phyloP scores from a whole-genome alignment of 2,113 vertebrate species.

The Cinclus cinclus region DNA sequence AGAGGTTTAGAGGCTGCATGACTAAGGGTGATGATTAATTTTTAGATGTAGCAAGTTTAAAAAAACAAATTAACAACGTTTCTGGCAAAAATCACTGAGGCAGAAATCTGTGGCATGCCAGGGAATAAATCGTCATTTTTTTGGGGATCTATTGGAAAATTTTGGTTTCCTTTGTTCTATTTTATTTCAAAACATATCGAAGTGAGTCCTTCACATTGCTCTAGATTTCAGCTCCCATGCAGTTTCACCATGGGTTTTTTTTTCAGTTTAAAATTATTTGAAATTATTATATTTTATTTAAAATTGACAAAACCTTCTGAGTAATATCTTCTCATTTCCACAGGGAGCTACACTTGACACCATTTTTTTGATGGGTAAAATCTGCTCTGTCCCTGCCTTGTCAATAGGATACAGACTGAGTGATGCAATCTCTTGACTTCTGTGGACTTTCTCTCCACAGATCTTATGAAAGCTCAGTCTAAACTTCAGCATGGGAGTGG shows the following conservation, averaged over 20 bases:
- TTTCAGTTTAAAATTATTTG: not conserved
- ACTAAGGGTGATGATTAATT: not conserved
- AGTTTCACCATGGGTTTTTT: fast-evolving
- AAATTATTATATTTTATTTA: no score
- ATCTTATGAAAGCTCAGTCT: not conserved
- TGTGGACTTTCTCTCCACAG: not conserved
- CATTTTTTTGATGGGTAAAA: not conserved
- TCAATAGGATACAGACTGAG: not conserved
- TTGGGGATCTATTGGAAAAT: not conserved
- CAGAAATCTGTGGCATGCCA: not conserved
- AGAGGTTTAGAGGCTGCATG: not conserved
- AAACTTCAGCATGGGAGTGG: not conserved
- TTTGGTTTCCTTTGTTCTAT: not conserved
- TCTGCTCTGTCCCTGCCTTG: not conserved
- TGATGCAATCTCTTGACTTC: not conserved
- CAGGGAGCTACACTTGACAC: not conserved
- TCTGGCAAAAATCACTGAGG: not conserved
- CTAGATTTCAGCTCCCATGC: not conserved
- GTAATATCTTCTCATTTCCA: not conserved
- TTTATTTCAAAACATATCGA: not conserved
- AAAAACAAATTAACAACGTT: not conserved
- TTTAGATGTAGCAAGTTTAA: not conserved
- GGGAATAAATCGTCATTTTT: not conserved
- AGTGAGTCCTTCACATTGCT: not conserved
- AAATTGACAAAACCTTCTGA: not conserved